Base-by-base conservation (phyloP, 2,113 vertebrate genomes). In the Scytalopus superciliaris region DNA sequence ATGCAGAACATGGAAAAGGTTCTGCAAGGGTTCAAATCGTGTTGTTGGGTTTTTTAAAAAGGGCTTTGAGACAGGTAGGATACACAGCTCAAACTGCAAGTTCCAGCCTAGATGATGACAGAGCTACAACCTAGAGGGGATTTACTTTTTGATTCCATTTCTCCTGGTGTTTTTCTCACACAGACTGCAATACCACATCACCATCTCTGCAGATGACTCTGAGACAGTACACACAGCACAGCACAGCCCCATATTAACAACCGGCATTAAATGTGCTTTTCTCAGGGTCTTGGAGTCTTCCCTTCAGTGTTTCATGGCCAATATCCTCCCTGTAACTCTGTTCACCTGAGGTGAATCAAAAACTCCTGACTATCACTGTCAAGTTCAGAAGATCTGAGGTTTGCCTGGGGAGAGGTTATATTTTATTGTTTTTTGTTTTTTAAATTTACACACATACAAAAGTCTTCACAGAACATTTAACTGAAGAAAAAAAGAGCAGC, bases 181-280 rank as follows among this genome's bases (percentile, higher is more conserved):
- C 6, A 21, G 57, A 19, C 3, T 2, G 2, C 66, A 52, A 4
- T 6, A 5, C 15, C 42, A 17, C 1, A 5, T 8, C 2, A 1
- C 16, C 21, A 11, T 7, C 78, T 33, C 55, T 39, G 62, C 68
- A 35, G 56, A 25, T 2, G 9, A 7, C 50, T 12, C 9, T 2
- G 17, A n/a, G 42, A 19, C 28, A 39, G 31, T 2, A 40, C 17
- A 28, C 13, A 14, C 0, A 4, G 37, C 5, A 17, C 11, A 40
- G 70, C 21, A 47, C 37, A 64, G 80, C 31, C 69, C 42, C 33
- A 4, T 1, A 10, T 31, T 12, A 53, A 86, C 31, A 80, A 23
- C 31, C 39, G 72, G 13, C 45, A 67, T 52, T 50, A 25, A 28
- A 57, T 18, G 22, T 23, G 42, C 39, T 85, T 89, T 53, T 76